These are phyloP conservation scores for Melipona quadrifasciata DNA, from an alignment of 1,140 invertebrate genomes.

Conservation along the genomic window DNA sequence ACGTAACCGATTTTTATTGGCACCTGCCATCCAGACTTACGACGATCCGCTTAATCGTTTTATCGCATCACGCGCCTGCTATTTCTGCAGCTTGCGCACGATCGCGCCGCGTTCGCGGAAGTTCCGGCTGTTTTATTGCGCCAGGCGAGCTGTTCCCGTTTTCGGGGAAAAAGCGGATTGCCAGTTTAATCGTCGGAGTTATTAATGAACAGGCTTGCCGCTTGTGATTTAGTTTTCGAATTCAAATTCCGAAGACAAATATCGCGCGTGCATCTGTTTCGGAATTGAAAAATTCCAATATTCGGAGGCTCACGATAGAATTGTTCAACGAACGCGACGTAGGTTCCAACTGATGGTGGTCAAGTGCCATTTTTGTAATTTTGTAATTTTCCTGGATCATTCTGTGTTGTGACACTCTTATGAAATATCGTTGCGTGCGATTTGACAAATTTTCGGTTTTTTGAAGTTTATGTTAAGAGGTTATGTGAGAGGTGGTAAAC, in stretches of 20 bases:
- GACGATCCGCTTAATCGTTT: constrained; percentile 45
- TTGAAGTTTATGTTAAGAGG: not conserved
- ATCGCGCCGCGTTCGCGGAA: constrained; percentile 23
- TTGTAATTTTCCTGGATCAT: too few relatives aligned
- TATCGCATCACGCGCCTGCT: constrained; percentile 21
- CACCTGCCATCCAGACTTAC: constrained; percentile 49
- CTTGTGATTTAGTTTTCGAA: not conserved
- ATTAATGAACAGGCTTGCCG: too few relatives aligned
- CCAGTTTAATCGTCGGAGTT: not conserved
- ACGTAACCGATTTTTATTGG: constrained; percentile 59
- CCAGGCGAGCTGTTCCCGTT: not conserved
- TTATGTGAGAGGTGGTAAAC: too few relatives aligned
- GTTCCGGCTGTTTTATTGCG: constrained; percentile 7
- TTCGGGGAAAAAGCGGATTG: not conserved
- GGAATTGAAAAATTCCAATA: not conserved
- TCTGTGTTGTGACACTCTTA: too few relatives aligned
- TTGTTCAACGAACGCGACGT: not conserved
- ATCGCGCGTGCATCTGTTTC: not conserved
- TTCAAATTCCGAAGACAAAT: not conserved
- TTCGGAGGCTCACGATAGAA: not conserved
- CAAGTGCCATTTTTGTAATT: too few relatives aligned
- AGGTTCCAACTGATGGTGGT: too few relatives aligned
- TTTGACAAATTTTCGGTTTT: too few relatives aligned
- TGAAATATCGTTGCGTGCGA: too few relatives aligned
- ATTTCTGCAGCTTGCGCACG: constrained; percentile 31